Percentiles rank a stretch among this genome's conserved stretches.
phyloP scores from a whole-genome alignment of 2,113 vertebrate genomes.

The Laterallus jamaicensis region DNA sequence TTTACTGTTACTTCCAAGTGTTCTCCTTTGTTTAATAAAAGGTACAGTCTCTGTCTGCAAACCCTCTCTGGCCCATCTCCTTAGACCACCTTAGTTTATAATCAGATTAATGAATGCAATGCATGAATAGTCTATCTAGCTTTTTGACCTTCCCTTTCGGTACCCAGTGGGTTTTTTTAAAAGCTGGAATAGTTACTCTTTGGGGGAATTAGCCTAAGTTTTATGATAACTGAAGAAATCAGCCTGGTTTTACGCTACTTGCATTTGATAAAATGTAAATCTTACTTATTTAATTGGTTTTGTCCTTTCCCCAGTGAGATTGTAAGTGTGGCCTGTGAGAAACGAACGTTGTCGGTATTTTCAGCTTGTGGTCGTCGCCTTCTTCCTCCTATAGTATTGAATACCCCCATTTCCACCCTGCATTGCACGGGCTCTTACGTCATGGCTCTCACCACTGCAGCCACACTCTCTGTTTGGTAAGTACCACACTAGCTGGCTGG shows the following conservation, averaged over 20 bases:
- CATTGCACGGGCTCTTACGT: conserved; percentile 90
- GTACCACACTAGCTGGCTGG: background rate
- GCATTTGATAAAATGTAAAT: background rate
- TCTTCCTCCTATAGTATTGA: conserved; percentile 89
- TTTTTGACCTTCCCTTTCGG: background rate
- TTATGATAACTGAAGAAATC: background rate
- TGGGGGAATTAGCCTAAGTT: background rate
- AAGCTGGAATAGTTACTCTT: background rate
- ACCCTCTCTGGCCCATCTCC: background rate
- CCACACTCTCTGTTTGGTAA: conserved; percentile 92
- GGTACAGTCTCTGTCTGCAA: background rate
- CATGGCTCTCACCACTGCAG: conserved; percentile 91
- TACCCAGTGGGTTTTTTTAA: background rate
- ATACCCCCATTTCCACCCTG: conserved; percentile 86
- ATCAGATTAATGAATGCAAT: background rate
- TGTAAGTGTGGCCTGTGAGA: conserved; percentile 90
- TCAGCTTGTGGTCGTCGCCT: conserved; percentile 91
- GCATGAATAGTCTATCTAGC: background rate
- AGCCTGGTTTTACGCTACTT: background rate
- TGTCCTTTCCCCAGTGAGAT: conserved; percentile 79
- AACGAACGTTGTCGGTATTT: conserved; percentile 90
- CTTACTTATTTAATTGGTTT: background rate
- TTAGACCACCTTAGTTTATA: background rate
- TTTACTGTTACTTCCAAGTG: background rate
- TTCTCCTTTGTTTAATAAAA: background rate